Base-by-base conservation (phyloP, 2,888 invertebrate genomes). In the Tineola bisselliella region DNA sequence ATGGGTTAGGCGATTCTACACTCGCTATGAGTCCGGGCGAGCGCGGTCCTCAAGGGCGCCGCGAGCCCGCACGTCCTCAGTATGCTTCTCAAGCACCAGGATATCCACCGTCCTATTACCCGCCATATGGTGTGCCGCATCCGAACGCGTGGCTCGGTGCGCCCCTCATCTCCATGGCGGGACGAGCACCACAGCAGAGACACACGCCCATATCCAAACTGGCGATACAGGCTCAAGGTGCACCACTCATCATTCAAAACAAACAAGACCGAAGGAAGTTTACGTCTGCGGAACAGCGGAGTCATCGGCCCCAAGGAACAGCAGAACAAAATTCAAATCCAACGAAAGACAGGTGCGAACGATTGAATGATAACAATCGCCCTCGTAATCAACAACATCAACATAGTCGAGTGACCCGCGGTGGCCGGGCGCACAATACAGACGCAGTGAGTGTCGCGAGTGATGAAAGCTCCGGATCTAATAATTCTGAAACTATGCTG, bases 141-240 rank as follows among this genome's bases (percentile, higher is more conserved):
- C 91, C 91, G 66, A 91, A 90, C 66, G 83, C 87, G 64, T 94
- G 94, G 92, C 90, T 94, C 33, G 94, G 94, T 65, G 91, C 93
- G 71, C 94, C 95, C 56, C 88, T 94, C 65, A 93, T 94, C 75
- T 93, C 93, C 59, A 93, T 93, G 86, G 91, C 93, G 64, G 90
- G 90, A 72, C 89, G 89, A 59, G 86, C 89, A 64, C 88, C 84
- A 66, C 77, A 73, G 66, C 73, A 73, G 61, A 75, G 87, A 64
- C 79, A 78, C 66, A 86, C 89, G 65, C 90, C 91, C 52, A 89
- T 94, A 64, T 91, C 94, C 10, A 90, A 93, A 68, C 79, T 95
- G 64, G 94, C 94, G 12, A 91, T 93, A 71, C 94, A 95, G 77
- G 93, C 94, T 5, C 94, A 94, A 75, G 95, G 95, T 52, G 93